These are phyloP conservation scores for Steinernema scapterisci DNA, from an alignment of 2,888 invertebrate genomes.

Conservation along the genomic window DNA sequence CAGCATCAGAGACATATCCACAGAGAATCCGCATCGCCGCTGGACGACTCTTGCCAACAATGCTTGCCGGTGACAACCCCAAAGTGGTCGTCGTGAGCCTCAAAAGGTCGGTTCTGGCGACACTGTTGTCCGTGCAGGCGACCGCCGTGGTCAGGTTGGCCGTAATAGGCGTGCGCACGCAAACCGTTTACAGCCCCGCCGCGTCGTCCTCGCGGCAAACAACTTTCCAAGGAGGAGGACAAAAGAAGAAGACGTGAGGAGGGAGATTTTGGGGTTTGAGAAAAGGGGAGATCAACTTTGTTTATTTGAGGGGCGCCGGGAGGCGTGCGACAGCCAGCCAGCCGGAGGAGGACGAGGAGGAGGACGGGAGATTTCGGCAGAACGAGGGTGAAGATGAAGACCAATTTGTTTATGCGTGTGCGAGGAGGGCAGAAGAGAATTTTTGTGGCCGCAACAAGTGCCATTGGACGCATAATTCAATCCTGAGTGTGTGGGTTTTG, in stretches of 20 bases:
- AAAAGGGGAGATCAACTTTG: constrained; percentile 16
- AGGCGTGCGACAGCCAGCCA: constrained; percentile 1
- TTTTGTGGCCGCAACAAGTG: constrained; percentile 28
- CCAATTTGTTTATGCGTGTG: constrained; percentile 27
- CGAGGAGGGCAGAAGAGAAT: not conserved
- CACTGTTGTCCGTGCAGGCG: too few species aligned
- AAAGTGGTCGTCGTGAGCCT: too few species aligned
- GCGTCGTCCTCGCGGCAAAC: not conserved
- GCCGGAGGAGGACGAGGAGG: too few species aligned
- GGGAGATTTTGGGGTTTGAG: constrained; percentile 1
- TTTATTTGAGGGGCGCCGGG: constrained; percentile 8
- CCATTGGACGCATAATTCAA: constrained; percentile 24
- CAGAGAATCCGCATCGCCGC: constrained; percentile 12
- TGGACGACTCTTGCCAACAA: too few species aligned
- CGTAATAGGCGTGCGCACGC: constrained; percentile 25
- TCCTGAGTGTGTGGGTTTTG: not conserved
- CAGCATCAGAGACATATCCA: constrained; percentile 28
- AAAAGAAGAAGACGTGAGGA: not conserved
- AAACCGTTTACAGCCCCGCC: constrained; percentile 12
- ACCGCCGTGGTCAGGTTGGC: not conserved
- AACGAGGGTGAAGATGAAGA: too few species aligned
- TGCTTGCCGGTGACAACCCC: too few species aligned
- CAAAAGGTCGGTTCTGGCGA: too few species aligned
- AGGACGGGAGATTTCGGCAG: too few species aligned
- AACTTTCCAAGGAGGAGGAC: constrained; percentile 12